Percentiles rank a stretch among this genome's conserved stretches.
Conservation (phyloP, 2,113 vertebrate genomes). For the Nothobranchius furzeri region DNA sequence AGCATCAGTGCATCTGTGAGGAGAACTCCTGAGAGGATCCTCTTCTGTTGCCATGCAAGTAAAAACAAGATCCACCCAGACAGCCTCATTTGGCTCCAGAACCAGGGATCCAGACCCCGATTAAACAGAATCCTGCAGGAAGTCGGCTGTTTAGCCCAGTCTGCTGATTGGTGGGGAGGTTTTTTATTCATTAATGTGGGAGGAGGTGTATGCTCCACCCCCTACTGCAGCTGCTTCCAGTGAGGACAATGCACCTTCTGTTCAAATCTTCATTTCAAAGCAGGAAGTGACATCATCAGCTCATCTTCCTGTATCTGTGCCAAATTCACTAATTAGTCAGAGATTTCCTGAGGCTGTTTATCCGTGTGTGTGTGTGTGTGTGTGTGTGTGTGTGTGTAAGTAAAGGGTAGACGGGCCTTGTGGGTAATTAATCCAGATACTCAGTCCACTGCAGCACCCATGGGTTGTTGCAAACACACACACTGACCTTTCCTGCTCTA, state of each 20-base stretch:
- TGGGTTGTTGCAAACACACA: too few relatives aligned
- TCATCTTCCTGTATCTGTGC: constrained; percentile 23
- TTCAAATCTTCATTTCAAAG: not conserved
- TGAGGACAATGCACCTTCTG: not conserved
- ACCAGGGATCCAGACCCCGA: not conserved
- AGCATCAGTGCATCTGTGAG: too few relatives aligned
- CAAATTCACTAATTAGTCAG: constrained; percentile 39
- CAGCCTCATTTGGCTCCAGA: not conserved
- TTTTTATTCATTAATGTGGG: constrained; percentile 4
- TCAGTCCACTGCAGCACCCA: too few relatives aligned
- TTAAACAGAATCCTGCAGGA: not conserved
- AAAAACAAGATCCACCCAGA: not conserved
- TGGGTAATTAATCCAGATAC: not conserved
- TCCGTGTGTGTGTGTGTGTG: constrained; percentile 21
- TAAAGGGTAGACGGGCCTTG: constrained; percentile 33
- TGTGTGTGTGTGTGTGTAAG: constrained; percentile 4
- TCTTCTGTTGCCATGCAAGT: too few relatives aligned
- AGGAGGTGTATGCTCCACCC: not conserved
- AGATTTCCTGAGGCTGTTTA: constrained; percentile 38
- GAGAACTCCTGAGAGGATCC: too few relatives aligned
- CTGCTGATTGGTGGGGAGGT: constrained; percentile 3
- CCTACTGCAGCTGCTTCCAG: constrained; percentile 3
- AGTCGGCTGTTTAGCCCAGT: constrained; percentile 3
- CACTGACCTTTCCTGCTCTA: too few relatives aligned
- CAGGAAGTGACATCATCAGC: constrained; percentile 32